Evolutionary conservation across 2,113 vertebrate species (phyloP).

Genomic region (Indicator maculatus): DNA sequence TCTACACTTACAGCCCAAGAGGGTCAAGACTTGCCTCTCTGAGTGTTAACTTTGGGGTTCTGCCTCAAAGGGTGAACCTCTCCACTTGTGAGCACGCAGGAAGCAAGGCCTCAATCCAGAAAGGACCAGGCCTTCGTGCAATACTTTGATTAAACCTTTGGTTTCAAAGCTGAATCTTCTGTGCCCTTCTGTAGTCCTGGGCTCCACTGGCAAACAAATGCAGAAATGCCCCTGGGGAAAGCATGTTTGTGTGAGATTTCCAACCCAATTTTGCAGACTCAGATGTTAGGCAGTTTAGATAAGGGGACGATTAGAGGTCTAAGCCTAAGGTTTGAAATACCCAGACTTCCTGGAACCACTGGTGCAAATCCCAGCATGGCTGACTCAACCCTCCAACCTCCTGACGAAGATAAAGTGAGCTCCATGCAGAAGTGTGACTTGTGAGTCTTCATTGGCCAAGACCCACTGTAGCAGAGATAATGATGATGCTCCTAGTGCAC

Average conservation of each 20-base stretch:
- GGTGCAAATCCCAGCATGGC: slow-evolving; percentile 56
- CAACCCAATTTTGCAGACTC: slow-evolving; percentile 62
- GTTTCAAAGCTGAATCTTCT: slow-evolving; percentile 42
- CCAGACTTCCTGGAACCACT: slow-evolving; percentile 70
- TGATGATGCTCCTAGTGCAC: accelerated
- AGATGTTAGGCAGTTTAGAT: slow-evolving; percentile 70
- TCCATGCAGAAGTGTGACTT: slow-evolving; percentile 29
- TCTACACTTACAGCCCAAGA: not conserved
- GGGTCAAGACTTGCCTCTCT: not conserved
- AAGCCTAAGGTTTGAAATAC: slow-evolving; percentile 71
- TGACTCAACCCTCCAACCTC: slow-evolving; percentile 53
- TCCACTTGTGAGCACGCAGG: not conserved
- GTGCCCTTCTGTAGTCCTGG: not conserved
- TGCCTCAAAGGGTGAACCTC: slow-evolving; percentile 1
- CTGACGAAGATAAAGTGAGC: slow-evolving; percentile 42
- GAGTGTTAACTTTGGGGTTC: not conserved
- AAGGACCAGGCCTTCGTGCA: not conserved
- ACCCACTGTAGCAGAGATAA: not conserved
- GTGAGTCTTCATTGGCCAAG: not conserved
- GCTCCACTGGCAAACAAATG: slow-evolving; percentile 17
- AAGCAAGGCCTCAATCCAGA: slow-evolving; percentile 19
- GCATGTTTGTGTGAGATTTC: slow-evolving; percentile 65
- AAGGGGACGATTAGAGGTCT: slow-evolving; percentile 69
- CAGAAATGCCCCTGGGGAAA: slow-evolving; percentile 45
- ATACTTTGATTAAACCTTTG: slow-evolving; percentile 17